phyloP scores from a whole-genome alignment of 2,797 vertebrate genomes.

The Menidia menidia region DNA sequence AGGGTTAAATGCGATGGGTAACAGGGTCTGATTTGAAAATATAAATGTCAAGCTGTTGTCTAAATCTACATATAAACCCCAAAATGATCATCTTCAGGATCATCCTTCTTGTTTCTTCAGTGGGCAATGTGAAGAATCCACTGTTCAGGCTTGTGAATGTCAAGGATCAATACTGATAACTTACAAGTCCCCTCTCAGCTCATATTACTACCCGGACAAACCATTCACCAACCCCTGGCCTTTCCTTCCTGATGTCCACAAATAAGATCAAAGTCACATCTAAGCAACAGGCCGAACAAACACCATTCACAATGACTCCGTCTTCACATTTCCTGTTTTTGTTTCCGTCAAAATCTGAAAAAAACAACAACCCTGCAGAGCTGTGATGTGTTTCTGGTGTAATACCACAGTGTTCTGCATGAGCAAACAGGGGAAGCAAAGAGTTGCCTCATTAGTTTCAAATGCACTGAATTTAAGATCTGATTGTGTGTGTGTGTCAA shows the following conservation, averaged over 20 bases:
- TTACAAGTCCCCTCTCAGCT: constrained; percentile 68
- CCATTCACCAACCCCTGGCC: constrained; percentile 37
- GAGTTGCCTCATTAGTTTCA: constrained; percentile 63
- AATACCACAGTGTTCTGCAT: constrained; percentile 5
- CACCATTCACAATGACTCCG: constrained; percentile 25
- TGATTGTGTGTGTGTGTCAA: constrained; percentile 24
- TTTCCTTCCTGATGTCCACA: constrained; percentile 62
- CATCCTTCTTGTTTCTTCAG: background rate
- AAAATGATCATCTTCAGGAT: background rate
- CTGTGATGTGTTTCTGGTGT: constrained; percentile 17
- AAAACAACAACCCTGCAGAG: constrained; percentile 11
- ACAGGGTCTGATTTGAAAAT: background rate
- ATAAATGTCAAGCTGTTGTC: background rate
- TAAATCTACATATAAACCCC: background rate
- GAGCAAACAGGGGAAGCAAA: constrained; percentile 32
- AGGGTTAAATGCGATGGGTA: too few relatives aligned
- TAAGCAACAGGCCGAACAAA: constrained; percentile 42
- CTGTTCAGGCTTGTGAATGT: constrained; percentile 83
- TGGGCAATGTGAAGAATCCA: constrained; percentile 38
- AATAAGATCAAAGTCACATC: constrained; percentile 65
- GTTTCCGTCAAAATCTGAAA: constrained; percentile 30
- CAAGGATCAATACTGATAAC: constrained; percentile 84
- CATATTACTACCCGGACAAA: constrained; percentile 37
- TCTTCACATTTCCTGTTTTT: constrained; percentile 64
- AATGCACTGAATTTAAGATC: constrained; percentile 44